Conservation (phyloP, 2,888 invertebrate species). For the Stegana nigrithorax region DNA sequence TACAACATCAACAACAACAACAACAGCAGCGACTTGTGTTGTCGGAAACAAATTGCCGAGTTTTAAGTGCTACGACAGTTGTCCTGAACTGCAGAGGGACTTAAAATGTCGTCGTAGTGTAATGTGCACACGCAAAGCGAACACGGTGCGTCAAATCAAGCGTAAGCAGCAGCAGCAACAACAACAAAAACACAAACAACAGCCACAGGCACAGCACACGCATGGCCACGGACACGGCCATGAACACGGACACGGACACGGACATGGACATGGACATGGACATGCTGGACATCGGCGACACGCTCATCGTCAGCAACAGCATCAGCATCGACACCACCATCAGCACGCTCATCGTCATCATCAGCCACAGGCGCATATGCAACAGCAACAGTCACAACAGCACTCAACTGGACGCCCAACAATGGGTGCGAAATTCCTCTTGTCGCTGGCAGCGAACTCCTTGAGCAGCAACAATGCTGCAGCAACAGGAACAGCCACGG, state of each 20-base stretch:
- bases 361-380: slow-evolving; percentile 21
- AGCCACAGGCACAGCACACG: neutral
- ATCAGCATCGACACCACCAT: slow-evolving; percentile 15
- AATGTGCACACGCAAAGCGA: slow-evolving; percentile 51
- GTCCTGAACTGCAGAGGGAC: slow-evolving; percentile 36
- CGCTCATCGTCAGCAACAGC: slow-evolving; percentile 1
- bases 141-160: slow-evolving; percentile 56
- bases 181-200: slow-evolving; percentile 31
- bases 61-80: slow-evolving; percentile 29
- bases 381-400: slow-evolving; percentile 11
- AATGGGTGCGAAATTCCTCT: slow-evolving; percentile 46
- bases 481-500: slow-evolving; percentile 5
- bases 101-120: slow-evolving; percentile 52
- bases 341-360: slow-evolving; percentile 24
- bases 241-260: slow-evolving; percentile 19
- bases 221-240: neutral
- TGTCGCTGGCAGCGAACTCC: slow-evolving; percentile 43
- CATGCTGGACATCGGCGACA: slow-evolving; percentile 18
- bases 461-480: slow-evolving; percentile 29
- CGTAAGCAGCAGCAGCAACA: slow-evolving; percentile 46
- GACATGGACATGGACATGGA: slow-evolving; percentile 18
- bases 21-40: neutral
- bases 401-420: slow-evolving; percentile 32
- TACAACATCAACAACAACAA: slow-evolving; percentile 5
- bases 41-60: slow-evolving; percentile 15